Evolutionary conservation across 92 coral and sea anemone genomes (phyloP), one percentile per base, ranked within the genome.

Genomic region (Scolanthus callimorphus): DNA sequence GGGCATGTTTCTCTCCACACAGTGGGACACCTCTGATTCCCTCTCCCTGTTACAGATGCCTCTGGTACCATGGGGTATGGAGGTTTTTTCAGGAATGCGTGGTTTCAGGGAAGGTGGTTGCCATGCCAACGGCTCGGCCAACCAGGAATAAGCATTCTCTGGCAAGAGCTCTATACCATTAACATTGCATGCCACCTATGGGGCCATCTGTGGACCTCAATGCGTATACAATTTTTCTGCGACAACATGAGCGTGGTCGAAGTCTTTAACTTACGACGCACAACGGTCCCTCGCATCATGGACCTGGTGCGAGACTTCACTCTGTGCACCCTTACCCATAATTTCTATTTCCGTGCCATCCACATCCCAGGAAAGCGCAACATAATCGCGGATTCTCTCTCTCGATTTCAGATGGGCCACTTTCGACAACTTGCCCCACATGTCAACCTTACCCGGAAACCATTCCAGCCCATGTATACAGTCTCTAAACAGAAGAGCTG

Each of bases 81-180:
- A 27, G 77, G 67, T 41, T 54, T 29, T 62, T 68, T 27, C 49
- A 31, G 17, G 2, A 21, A 17, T 21, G 54, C 39, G 8, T 81
- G 83, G 88, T 81, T 81, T 56, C 77, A 67, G 31, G 82, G 88
- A 4, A 29, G 39, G 44, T 81, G 88, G 88, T 31, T 38, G 49
- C 44, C 68, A 26, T 53, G 28, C 41, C 70, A 57, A 60, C 76
- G 60, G n/a, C 51, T 79, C 49, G 59, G 70, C 44, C 44, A 59
- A 31, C 74, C 59, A 10, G 74, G 81, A 39, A 49, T 65, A 0
- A 73, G 70, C 55, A 80, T 80, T 39, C 67, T 46, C 1, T 80
- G 86, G 81, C 86, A 73, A 34, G 86, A 73, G 43, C 74, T 80
- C 10, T 80, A 57, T 55, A 70, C 82, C 1, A 64, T 80, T 9